Evolutionary conservation across 2,113 vertebrate genomes (phyloP), one percentile per base, ranked within the genome.

Genomic region (Cyanoliseus patagonus): DNA sequence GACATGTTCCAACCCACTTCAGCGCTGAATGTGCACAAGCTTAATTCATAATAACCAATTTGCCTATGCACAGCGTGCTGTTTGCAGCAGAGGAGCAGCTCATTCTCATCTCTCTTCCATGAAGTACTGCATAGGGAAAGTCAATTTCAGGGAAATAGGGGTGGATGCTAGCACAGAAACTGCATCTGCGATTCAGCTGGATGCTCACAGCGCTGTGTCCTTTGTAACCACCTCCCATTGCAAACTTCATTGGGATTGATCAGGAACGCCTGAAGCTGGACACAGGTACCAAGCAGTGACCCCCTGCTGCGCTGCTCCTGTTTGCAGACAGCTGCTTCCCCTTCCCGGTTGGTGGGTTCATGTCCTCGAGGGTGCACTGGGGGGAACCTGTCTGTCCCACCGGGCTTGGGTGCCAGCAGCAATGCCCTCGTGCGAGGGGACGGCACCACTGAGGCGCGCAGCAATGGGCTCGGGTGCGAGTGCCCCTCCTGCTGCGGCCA

Each of bases 361-460:
- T 4, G 12, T 41, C 44, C 57, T 57, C 9, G 10, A 42, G 31
- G 10, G 39, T 1, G 13, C 14, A 16, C 53, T 19, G 23, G 53
- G 37, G 27, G 62, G 30, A 39, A 4, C 14, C 28, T 17, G 69
- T 14, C 35, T 11, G 17, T 17, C 49, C 3, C 9, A 4, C 2
- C 2, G 27, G 20, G 11, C 3, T 24, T 19, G 22, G 41, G 42
- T 15, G 31, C 30, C 41, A 10, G 70, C 49, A 17, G 39, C 2
- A 11, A 5, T 37, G 28, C 8, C 67, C 35, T 9, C 2, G 13
- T 7, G 30, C 1, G 11, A 17, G 64, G 35, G 84, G 44, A 11
- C 2, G 14, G 37, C 30, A 6, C 6, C 44, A 31, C 44, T 3
- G 30, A 19, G 8, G 24, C 0, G 19, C 3, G 13, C 53, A 11